Percentiles rank a stretch among this genome's conserved stretches.
These are phyloP conservation scores for Bombus turneri DNA, from an alignment of 1,140 invertebrate species.

Conservation along the genomic window DNA sequence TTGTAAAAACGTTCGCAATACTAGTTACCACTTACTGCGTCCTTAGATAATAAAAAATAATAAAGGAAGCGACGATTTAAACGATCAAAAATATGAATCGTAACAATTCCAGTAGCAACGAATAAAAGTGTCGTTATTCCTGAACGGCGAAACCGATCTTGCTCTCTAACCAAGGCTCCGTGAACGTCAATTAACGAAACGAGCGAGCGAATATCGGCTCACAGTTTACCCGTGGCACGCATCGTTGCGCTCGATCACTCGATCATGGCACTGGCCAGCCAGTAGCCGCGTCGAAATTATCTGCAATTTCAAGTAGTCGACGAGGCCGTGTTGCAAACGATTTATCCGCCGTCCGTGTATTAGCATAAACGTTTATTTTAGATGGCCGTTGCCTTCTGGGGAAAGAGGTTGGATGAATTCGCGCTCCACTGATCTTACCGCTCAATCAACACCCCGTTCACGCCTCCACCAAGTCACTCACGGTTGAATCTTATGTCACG, in stretches of 20 bases:
- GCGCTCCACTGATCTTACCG: slow-evolving; percentile 51
- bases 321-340: slow-evolving; percentile 20
- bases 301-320: slow-evolving; percentile 20
- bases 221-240: slow-evolving; percentile 14
- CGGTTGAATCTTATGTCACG: slow-evolving; percentile 43
- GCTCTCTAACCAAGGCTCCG: background rate
- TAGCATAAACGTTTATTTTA: slow-evolving; percentile 53
- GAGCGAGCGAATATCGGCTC: background rate
- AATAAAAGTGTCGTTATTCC: background rate
- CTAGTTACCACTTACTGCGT: too few relatives aligned
- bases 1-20: too few relatives aligned
- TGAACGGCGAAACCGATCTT: background rate
- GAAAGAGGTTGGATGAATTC: slow-evolving; percentile 25
- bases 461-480: slow-evolving; percentile 37
- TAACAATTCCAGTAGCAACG: background rate
- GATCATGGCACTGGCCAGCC: background rate
- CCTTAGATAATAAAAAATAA: too few relatives aligned
- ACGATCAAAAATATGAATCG: background rate
- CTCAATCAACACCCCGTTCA: slow-evolving; percentile 50
- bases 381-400: background rate
- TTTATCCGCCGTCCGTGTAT: slow-evolving; percentile 35
- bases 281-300: slow-evolving; percentile 43
- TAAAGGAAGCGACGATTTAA: background rate
- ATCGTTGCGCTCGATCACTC: slow-evolving; percentile 47
- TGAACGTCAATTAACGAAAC: slow-evolving; percentile 19